A percentile compares a stretch with the other conserved stretches of the same genome.
Evolutionary conservation across 2,888 invertebrate species (phyloP).

Genomic region (Candidula unifasciata): DNA sequence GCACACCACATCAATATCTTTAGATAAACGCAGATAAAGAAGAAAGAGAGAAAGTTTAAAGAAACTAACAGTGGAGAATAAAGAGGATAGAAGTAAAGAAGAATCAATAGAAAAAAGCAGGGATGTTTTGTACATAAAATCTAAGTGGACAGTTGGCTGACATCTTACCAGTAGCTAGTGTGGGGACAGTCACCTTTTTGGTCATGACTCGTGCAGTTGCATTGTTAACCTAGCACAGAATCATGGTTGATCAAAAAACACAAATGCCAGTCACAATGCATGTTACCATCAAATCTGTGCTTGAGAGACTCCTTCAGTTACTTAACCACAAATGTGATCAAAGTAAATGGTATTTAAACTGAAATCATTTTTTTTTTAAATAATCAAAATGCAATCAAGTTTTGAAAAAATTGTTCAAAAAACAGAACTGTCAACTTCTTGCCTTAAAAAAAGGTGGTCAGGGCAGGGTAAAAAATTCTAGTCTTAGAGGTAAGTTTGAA

Average conservation of each 20-base stretch:
- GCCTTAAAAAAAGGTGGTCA: too few species aligned
- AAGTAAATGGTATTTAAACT: not conserved
- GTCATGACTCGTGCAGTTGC: slow-evolving; percentile 99
- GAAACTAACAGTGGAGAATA: not conserved
- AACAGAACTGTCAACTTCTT: too few species aligned
- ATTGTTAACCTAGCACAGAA: slow-evolving; percentile 89
- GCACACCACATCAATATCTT: too few species aligned
- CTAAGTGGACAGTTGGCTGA: slow-evolving; percentile 25
- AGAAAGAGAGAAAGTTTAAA: not conserved
- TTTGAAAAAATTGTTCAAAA: too few species aligned
- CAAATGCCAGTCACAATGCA: slow-evolving; percentile 53
- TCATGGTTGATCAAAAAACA: slow-evolving; percentile 52
- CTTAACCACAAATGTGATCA: not conserved
- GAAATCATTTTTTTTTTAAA: too few species aligned
- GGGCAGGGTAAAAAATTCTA: too few species aligned
- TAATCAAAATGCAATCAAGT: too few species aligned
- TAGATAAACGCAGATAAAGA: too few species aligned
- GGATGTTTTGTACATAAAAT: not conserved
- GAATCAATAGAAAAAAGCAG: not conserved
- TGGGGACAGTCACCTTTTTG: slow-evolving; percentile 84
- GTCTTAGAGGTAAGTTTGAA: too few species aligned
- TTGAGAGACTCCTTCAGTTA: slow-evolving; percentile 22
- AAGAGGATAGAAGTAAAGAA: not conserved
- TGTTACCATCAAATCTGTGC: slow-evolving; percentile 27
- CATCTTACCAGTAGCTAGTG: slow-evolving; percentile 75